A percentile compares a stretch with the other conserved stretches of the same genome.
Conservation (phyloP, 2,888 invertebrate species). For the Acronicta aceris region DNA sequence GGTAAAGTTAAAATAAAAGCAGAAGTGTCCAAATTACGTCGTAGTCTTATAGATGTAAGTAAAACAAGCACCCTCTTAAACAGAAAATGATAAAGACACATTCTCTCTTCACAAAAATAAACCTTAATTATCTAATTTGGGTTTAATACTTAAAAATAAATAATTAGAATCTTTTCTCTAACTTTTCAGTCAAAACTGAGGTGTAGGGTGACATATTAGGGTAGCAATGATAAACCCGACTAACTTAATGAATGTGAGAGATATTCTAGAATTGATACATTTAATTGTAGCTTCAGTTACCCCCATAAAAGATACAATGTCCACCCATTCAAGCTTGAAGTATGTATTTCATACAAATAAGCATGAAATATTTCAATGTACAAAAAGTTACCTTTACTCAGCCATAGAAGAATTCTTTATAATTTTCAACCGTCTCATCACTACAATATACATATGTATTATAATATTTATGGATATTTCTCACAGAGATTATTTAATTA, state of each 20-base stretch:
- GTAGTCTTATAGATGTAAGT: conserved; percentile 9
- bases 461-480: conserved; percentile 59
- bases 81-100: conserved; percentile 49
- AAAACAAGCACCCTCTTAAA: conserved; percentile 25
- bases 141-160: conserved; percentile 56
- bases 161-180: conserved; percentile 50
- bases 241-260: conserved; percentile 26
- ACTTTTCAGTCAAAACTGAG: conserved; percentile 46
- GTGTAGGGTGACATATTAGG: conserved; percentile 21
- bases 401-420: conserved; percentile 44
- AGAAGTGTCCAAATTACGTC: conserved; percentile 7
- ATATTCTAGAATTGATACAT: conserved; percentile 25
- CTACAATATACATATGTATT: conserved; percentile 35
- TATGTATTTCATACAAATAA: conserved; percentile 39
- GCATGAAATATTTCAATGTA: conserved; percentile 47
- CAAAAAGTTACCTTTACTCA: conserved; percentile 47
- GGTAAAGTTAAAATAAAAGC: conserved; percentile 7
- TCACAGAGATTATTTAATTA: conserved; percentile 50
- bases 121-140: conserved; percentile 41
- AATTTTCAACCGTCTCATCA: conserved; percentile 48
- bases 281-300: conserved; percentile 23
- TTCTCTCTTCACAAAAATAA: conserved; percentile 25
- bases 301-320: conserved; percentile 21
- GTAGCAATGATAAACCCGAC: conserved; percentile 43
- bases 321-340: conserved; percentile 35